phyloP scores from a whole-genome alignment of 2,888 invertebrate genomes.

The Parnassius mnemosyne region DNA sequence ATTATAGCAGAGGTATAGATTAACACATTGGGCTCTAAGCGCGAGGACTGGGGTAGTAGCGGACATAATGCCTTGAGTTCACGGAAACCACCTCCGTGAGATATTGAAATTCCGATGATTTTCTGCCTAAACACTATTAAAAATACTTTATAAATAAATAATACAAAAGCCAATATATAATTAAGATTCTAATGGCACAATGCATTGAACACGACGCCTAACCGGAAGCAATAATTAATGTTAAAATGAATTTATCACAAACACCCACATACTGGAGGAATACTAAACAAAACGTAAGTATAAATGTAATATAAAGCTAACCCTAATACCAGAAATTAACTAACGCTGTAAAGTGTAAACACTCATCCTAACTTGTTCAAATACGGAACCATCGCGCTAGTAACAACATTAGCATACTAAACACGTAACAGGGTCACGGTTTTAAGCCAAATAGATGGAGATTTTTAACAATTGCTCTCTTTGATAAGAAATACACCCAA shows the following conservation, averaged over 20 bases:
- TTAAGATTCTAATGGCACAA: no score
- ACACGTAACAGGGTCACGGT: slow-evolving; percentile 51
- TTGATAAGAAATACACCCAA: not conserved
- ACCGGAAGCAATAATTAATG: no score
- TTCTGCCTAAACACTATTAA: no score
- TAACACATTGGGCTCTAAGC: no score
- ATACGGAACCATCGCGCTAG: slow-evolving; percentile 36
- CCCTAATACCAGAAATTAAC: slow-evolving; percentile 24
- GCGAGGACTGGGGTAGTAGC: no score
- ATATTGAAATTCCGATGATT: no score
- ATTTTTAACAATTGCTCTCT: slow-evolving; percentile 10
- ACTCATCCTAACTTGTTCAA: slow-evolving; percentile 21
- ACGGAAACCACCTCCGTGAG: no score
- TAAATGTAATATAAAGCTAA: slow-evolving; percentile 15
- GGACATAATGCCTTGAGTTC: no score
- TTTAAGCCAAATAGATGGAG: slow-evolving; percentile 34
- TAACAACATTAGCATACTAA: slow-evolving; percentile 56
- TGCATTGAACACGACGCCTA: no score
- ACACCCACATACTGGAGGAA: slow-evolving; percentile 9
- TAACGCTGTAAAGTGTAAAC: slow-evolving; percentile 13
- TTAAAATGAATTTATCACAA: slow-evolving; percentile 16
- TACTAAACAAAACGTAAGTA: slow-evolving; percentile 12
- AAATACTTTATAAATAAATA: no score
- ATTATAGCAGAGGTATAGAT: no score
- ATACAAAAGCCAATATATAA: no score